Evolutionary conservation across 1,140 invertebrate genomes (phyloP).

Genomic region (Drosophila chauvacae): DNA sequence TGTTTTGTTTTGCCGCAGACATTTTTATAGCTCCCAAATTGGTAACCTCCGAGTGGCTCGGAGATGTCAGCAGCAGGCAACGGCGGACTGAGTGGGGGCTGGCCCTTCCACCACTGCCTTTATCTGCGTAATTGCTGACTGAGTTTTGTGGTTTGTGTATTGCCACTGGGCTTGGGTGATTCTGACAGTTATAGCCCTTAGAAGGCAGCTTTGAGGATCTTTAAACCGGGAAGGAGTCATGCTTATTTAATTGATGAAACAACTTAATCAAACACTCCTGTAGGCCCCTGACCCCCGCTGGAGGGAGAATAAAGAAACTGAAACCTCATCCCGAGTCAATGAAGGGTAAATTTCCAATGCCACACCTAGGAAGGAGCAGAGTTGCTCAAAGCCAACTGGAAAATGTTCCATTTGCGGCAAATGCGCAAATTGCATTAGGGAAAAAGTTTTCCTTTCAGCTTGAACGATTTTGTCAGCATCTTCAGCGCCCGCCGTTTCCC

Average conservation of each 20-base stretch:
- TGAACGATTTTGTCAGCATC: constrained; percentile 59
- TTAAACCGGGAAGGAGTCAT: constrained; percentile 1
- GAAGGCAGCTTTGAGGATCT: neutral
- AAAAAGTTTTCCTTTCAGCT: constrained; percentile 78
- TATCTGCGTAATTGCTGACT: constrained; percentile 54
- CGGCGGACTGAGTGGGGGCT: constrained; percentile 5
- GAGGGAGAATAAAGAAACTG: constrained; percentile 30
- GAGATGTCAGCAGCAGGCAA: constrained; percentile 55
- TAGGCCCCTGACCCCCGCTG: constrained; percentile 8
- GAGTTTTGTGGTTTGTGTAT: constrained; percentile 49
- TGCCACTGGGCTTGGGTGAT: constrained; percentile 25
- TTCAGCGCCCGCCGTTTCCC: constrained; percentile 2
- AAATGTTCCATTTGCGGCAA: constrained; percentile 80
- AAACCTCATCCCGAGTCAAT: constrained; percentile 57
- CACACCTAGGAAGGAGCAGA: constrained; percentile 47
- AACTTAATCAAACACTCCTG: constrained; percentile 45
- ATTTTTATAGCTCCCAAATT: constrained; percentile 73
- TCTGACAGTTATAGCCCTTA: constrained; percentile 48
- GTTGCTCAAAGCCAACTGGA: constrained; percentile 51
- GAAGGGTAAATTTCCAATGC: constrained; percentile 42
- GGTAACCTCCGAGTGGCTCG: constrained; percentile 26
- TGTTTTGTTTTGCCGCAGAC: constrained; percentile 65
- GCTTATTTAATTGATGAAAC: constrained; percentile 43
- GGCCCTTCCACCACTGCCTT: neutral
- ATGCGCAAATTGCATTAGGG: constrained; percentile 79